Percentiles rank a stretch among this genome's conserved stretches.
Evolutionary conservation across 2,113 vertebrate species (phyloP).

Genomic region (Lagopus muta): DNA sequence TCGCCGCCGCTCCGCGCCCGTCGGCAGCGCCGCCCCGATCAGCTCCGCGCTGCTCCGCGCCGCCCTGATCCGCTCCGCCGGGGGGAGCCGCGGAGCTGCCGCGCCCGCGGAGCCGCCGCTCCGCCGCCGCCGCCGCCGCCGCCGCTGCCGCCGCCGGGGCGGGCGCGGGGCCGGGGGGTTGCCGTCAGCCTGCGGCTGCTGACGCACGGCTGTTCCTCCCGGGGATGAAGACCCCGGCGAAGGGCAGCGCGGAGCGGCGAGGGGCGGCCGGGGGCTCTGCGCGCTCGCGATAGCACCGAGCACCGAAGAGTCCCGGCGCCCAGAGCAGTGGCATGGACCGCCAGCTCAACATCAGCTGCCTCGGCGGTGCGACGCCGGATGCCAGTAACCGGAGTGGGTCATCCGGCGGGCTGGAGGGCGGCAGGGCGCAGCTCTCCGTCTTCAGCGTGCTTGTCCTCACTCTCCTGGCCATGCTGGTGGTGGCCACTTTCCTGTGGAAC

Average conservation of each 20-base stretch:
- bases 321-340: slow-evolving; percentile 52
- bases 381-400: slow-evolving; percentile 49
- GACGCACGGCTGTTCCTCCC: not conserved
- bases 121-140: not conserved
- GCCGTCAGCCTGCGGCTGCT: not conserved
- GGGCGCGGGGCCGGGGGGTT: not conserved
- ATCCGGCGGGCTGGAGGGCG: not conserved
- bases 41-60: not conserved
- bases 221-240: not conserved
- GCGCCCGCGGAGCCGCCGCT: not conserved
- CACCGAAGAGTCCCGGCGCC: not conserved
- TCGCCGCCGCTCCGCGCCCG: not conserved
- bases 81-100: not conserved
- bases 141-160: not conserved
- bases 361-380: not conserved
- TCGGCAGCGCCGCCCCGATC: not conserved
- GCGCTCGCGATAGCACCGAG: not conserved
- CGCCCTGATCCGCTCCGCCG: not conserved
- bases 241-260: not conserved
- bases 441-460: slow-evolving; percentile 88
- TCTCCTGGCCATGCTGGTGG: slow-evolving; percentile 88
- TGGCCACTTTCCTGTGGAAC: slow-evolving; percentile 95
- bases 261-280: not conserved
- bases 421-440: slow-evolving; percentile 77
- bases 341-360: slow-evolving; percentile 49